Conservation (phyloP, 2,797 vertebrate species). For the Crenichthys baileyi region DNA sequence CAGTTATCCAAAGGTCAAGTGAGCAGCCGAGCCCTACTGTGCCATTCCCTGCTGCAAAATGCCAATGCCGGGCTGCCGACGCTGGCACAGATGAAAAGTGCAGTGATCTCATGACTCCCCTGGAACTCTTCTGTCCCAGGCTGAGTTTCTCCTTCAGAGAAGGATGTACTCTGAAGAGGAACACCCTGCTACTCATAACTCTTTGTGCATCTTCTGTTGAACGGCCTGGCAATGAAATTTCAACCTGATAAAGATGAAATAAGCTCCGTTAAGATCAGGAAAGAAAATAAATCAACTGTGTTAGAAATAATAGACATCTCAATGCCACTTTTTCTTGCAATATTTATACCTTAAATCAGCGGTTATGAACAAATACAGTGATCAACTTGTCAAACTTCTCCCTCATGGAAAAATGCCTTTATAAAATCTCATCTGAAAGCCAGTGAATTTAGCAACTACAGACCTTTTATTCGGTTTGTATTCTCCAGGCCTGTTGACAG, state of each 20-base stretch:
- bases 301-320: not conserved
- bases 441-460: too few relatives aligned
- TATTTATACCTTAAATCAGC: not conserved
- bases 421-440: not conserved
- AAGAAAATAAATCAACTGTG: not conserved
- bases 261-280: too few relatives aligned
- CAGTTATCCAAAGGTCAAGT: constrained; percentile 83
- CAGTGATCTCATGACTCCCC: constrained; percentile 57
- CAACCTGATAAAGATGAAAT: not conserved
- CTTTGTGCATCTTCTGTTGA: not conserved
- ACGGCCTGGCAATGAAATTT: not conserved
- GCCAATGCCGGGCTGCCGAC: constrained; percentile 67
- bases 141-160: constrained; percentile 19
- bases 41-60: constrained; percentile 74
- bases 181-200: not conserved
- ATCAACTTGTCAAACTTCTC: not conserved
- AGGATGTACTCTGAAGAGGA: not conserved
- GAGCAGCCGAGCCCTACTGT: constrained; percentile 67
- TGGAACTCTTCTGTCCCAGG: constrained; percentile 38
- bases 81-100: constrained; percentile 55
- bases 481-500: not conserved
- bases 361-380: not conserved
- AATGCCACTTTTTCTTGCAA: not conserved
- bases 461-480: not conserved
- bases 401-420: not conserved